A percentile compares a stretch with the other conserved stretches of the same genome.
Conservation (phyloP, 2,888 invertebrate species). For the Anthophora plumipes region DNA sequence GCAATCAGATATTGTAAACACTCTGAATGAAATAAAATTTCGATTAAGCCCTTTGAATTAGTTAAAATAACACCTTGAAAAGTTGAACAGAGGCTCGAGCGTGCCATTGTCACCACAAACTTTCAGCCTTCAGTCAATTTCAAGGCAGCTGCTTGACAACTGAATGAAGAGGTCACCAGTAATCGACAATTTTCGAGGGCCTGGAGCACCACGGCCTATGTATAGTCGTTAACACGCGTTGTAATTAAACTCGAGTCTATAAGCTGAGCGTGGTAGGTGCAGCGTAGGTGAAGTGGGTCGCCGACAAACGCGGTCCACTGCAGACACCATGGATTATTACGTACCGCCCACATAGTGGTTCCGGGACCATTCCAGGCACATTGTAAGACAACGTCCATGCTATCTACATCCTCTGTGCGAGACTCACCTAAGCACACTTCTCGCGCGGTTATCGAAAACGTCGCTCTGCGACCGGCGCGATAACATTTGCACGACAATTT, state of each 20-base stretch:
- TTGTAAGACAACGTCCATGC: constrained; percentile 51
- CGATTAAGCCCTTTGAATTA: neutral
- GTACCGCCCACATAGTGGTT: constrained; percentile 48
- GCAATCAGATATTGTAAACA: neutral
- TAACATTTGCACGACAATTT: constrained; percentile 39
- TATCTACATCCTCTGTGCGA: constrained; percentile 30
- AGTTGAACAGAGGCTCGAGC: neutral
- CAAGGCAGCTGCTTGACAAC: constrained; percentile 32
- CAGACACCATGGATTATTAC: constrained; percentile 68
- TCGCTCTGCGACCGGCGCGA: constrained; percentile 9
- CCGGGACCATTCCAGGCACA: constrained; percentile 39
- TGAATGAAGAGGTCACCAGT: constrained; percentile 47
- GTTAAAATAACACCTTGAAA: neutral
- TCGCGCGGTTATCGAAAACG: constrained; percentile 24
- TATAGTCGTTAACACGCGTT: constrained; percentile 63
- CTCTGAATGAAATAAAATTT: neutral
- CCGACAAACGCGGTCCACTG: constrained; percentile 61
- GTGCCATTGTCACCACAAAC: neutral
- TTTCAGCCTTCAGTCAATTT: neutral
- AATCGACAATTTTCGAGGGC: constrained; percentile 66
- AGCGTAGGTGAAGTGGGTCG: constrained; percentile 72
- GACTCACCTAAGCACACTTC: constrained; percentile 18
- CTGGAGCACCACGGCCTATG: constrained; percentile 45
- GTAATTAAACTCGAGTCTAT: constrained; percentile 79
- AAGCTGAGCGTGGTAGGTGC: constrained; percentile 59